These are phyloP conservation scores for Odocoileus virginianus DNA, from an alignment of 2,113 vertebrate genomes.

Conservation along the genomic window DNA sequence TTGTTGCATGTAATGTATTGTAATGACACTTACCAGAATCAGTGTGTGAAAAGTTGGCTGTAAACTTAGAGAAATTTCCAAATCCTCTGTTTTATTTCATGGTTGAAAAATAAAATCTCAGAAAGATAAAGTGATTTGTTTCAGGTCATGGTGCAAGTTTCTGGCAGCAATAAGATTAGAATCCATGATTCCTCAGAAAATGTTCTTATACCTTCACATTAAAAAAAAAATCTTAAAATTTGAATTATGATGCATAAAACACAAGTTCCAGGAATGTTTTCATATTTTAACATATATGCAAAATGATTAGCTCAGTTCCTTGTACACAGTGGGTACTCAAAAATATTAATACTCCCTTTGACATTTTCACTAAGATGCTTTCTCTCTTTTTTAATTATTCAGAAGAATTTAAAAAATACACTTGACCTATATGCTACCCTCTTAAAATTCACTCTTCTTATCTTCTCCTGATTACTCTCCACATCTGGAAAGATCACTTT, in stretches of 20 bases:
- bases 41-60: neutral
- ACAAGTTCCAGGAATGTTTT: neutral
- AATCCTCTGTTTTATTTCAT: neutral
- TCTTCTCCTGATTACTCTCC: neutral
- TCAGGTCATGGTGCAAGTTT: neutral
- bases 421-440: neutral
- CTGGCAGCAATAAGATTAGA: neutral
- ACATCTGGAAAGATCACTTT: neutral
- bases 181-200: neutral
- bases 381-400: neutral
- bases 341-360: neutral
- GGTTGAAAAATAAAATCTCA: neutral
- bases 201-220: neutral
- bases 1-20: neutral
- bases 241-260: neutral
- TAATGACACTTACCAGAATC: neutral
- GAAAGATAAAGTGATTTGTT: neutral
- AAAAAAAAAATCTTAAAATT: neutral
- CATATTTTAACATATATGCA: neutral
- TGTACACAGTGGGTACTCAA: neutral
- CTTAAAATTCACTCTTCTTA: neutral
- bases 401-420: conserved; percentile 8
- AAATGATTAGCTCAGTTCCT: neutral
- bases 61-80: neutral
- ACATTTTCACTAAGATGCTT: neutral